Conservation (phyloP, 2,888 invertebrate genomes). For the Temnothorax rugatulus region DNA sequence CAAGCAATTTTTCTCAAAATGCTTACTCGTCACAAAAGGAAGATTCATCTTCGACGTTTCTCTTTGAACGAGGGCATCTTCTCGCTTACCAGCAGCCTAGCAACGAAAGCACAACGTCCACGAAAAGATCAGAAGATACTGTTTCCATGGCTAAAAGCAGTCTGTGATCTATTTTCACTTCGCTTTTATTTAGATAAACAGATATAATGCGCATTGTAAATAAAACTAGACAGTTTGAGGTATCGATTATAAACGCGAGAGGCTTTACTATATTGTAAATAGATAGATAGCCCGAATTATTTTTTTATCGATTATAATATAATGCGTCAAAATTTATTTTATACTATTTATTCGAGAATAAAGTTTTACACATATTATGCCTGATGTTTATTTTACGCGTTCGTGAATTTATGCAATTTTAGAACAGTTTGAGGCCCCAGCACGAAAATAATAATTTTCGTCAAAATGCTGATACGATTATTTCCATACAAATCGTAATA, state of each 20-base stretch:
- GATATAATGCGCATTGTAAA: constrained; percentile 12
- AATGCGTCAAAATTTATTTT: constrained; percentile 26
- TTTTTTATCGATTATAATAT: constrained; percentile 31
- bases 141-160: constrained; percentile 72
- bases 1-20: constrained; percentile 53
- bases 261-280: constrained; percentile 36
- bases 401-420: constrained; percentile 4
- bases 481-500: constrained; percentile 24
- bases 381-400: constrained; percentile 11
- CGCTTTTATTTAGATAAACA: neutral
- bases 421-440: neutral
- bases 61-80: constrained; percentile 69
- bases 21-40: constrained; percentile 61
- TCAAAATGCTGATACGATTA: constrained; percentile 7
- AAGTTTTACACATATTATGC: constrained; percentile 31
- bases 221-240: neutral
- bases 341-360: constrained; percentile 43
- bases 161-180: constrained; percentile 37
- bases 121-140: constrained; percentile 65
- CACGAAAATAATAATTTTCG: neutral
- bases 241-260: constrained; percentile 1
- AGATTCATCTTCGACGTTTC: constrained; percentile 67
- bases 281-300: neutral
- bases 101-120: constrained; percentile 70
- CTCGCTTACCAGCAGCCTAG: constrained; percentile 70